A percentile compares a stretch with the other conserved stretches of the same genome.
Conservation (phyloP, 2,113 vertebrate species). For the Gorsachius goisagi region DNA sequence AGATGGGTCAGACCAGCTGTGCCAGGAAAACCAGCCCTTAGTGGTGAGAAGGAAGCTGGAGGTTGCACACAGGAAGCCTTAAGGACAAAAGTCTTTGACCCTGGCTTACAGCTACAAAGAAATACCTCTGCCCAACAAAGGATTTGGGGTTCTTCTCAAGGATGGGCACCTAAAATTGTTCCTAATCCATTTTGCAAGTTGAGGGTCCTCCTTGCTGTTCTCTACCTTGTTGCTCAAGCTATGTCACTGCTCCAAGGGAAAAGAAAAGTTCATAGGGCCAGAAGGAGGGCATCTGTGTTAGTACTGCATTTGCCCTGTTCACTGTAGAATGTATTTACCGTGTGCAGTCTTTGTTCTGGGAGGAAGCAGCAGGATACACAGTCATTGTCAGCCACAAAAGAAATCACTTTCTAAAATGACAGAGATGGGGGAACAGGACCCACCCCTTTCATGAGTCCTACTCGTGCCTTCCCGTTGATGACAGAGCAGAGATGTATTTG, state of each 20-base stretch:
- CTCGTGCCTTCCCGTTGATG: neutral
- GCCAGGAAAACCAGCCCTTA: neutral
- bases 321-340: neutral
- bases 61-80: neutral
- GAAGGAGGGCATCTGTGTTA: neutral
- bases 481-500: neutral
- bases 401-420: neutral
- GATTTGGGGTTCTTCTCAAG: neutral
- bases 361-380: neutral
- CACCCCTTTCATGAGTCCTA: neutral
- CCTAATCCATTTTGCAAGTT: neutral
- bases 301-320: neutral
- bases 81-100: neutral
- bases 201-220: neutral
- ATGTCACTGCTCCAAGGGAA: neutral
- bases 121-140: neutral
- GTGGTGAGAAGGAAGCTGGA: neutral
- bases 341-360: neutral
- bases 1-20: neutral
- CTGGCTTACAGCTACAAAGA: neutral
- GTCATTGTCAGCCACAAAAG: neutral
- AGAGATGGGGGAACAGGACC: neutral
- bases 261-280: neutral
- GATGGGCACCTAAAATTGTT: neutral
- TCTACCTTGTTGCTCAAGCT: neutral